Percentiles rank a stretch among this genome's conserved stretches.
phyloP scores from a whole-genome alignment of 2,113 vertebrate species.

The Bos indicus region DNA sequence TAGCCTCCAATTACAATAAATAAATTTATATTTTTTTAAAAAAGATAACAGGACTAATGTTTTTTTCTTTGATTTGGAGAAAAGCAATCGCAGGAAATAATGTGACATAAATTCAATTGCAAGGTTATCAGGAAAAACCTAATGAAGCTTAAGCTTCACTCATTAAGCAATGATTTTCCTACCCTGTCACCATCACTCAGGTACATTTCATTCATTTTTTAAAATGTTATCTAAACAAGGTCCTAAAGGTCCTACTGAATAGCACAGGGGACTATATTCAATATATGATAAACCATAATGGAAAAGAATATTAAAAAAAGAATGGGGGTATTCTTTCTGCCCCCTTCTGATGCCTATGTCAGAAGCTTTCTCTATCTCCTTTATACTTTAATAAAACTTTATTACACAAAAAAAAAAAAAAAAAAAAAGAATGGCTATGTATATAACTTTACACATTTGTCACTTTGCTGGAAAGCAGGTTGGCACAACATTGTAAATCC shows the following conservation, averaged over 20 bases:
- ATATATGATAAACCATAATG: neutral
- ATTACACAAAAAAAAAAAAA: too few species aligned
- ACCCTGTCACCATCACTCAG: neutral
- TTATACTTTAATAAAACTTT: too few species aligned
- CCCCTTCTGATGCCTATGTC: too few species aligned
- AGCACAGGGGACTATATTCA: neutral
- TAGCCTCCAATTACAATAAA: too few species aligned
- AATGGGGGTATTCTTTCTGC: too few species aligned
- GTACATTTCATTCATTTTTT: neutral
- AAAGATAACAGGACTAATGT: neutral
- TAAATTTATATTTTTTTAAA: too few species aligned
- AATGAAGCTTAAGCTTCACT: neutral
- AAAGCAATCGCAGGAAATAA: neutral
- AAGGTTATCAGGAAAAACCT: neutral
- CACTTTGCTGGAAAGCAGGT: neutral
- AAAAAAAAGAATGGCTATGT: neutral
- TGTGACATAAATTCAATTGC: neutral
- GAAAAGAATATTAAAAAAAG: neutral
- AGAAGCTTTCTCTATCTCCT: too few species aligned
- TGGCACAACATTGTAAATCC: neutral
- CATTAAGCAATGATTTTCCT: neutral
- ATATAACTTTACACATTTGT: neutral
- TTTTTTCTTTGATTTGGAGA: neutral
- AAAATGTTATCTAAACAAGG: neutral
- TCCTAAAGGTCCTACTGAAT: neutral